A percentile compares a stretch with the other conserved stretches of the same genome.
These are phyloP conservation scores for Fulmarus glacialis DNA, from an alignment of 2,113 vertebrate species.

Conservation along the genomic window DNA sequence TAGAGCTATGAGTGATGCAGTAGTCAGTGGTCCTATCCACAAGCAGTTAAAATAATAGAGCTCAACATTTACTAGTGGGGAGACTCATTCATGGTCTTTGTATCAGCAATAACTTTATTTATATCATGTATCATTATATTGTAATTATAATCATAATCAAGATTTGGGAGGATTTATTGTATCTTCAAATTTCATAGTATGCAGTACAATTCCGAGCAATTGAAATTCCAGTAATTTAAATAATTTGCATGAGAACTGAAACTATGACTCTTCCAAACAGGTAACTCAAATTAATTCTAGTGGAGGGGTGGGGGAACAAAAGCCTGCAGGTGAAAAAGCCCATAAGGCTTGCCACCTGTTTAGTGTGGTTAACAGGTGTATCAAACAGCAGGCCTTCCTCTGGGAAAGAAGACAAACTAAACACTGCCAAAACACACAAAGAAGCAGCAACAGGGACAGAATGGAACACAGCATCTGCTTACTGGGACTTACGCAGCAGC, in stretches of 20 bases:
- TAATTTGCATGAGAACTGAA: neutral
- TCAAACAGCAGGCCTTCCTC: slow-evolving; percentile 55
- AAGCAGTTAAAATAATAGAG: neutral
- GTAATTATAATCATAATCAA: neutral
- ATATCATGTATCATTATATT: neutral
- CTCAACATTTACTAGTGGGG: neutral
- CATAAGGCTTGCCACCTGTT: slow-evolving; percentile 62
- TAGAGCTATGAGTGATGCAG: neutral
- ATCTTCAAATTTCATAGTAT: neutral
- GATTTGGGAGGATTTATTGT: neutral
- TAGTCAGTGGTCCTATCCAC: neutral
- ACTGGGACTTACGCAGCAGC: neutral
- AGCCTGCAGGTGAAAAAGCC: slow-evolving; percentile 37
- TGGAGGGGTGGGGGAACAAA: neutral
- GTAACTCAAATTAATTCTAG: neutral
- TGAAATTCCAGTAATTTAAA: neutral
- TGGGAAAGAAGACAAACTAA: neutral
- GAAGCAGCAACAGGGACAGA: slow-evolving; percentile 17
- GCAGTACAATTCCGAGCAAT: neutral
- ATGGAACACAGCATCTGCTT: slow-evolving; percentile 19
- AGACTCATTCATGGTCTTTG: neutral
- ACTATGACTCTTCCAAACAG: neutral
- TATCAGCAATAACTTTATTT: neutral
- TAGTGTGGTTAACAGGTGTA: slow-evolving; percentile 51
- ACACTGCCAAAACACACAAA: neutral